Evolutionary conservation across 35 echinoderm and acorn worm species (phyloP).

Genomic region (Apostichopus japonicus): DNA sequence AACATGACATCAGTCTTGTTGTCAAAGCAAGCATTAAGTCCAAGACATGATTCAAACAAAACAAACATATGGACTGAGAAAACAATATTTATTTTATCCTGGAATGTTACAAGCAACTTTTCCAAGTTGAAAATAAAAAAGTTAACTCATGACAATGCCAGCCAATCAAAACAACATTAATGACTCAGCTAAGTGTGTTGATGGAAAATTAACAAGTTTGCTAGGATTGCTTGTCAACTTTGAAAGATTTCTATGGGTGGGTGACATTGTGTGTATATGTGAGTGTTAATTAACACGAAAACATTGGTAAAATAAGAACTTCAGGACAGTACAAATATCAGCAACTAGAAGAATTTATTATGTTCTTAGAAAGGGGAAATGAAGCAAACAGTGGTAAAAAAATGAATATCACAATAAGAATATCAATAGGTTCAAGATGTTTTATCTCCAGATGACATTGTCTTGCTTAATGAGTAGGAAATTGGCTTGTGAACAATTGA

Average conservation of each 20-base stretch:
- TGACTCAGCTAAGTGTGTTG: too few species aligned
- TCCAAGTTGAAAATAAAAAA: neutral
- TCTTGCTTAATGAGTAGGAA: too few species aligned
- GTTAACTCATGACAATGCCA: too few species aligned
- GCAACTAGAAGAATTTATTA: too few species aligned
- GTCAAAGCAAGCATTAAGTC: neutral
- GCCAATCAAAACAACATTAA: neutral
- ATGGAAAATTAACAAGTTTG: neutral
- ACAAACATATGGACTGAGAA: neutral
- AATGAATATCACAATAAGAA: too few species aligned
- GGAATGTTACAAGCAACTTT: neutral
- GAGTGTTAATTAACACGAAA: too few species aligned
- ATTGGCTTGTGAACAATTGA: too few species aligned
- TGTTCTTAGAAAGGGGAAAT: too few species aligned
- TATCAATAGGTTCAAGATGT: too few species aligned
- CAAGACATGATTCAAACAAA: neutral
- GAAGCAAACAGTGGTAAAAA: too few species aligned
- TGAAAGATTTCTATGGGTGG: neutral
- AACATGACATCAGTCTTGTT: neutral
- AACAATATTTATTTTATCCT: neutral
- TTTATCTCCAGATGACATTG: too few species aligned
- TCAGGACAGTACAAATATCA: too few species aligned
- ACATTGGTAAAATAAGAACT: neutral
- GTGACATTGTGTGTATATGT: neutral
- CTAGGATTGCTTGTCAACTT: neutral